A percentile compares a stretch with the other conserved stretches of the same genome.
Evolutionary conservation across 1,140 invertebrate species (phyloP).

Genomic region (Drosophila funebris): DNA sequence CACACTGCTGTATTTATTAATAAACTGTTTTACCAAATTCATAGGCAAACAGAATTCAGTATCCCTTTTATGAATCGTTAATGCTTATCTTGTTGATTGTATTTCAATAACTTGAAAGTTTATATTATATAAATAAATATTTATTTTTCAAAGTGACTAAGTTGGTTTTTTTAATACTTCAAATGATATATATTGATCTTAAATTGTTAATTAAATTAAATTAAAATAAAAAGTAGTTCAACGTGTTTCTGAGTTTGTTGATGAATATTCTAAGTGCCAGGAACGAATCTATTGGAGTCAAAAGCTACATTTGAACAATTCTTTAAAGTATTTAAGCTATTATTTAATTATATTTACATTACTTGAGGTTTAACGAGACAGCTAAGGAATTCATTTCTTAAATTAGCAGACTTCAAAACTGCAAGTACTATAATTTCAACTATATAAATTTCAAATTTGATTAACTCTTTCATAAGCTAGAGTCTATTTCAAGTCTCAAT

Average conservation of each 20-base stretch:
- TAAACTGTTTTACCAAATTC: too few relatives aligned
- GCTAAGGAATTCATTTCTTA: constrained; percentile 56
- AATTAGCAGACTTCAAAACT: constrained; percentile 16
- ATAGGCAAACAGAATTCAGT: too few relatives aligned
- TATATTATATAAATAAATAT: constrained; percentile 21
- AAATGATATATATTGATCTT: constrained; percentile 34
- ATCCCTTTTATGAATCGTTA: background rate
- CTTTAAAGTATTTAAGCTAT: background rate
- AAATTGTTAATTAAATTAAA: constrained; percentile 32
- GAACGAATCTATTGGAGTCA: constrained; percentile 47
- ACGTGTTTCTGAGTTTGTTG: constrained; percentile 37
- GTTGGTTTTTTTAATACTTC: constrained; percentile 55
- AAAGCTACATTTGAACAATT: constrained; percentile 23
- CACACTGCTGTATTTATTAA: too few relatives aligned
- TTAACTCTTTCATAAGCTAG: background rate
- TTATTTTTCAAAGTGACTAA: constrained; percentile 17
- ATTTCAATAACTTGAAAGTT: background rate
- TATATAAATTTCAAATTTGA: constrained; percentile 53
- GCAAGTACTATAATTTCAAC: constrained; percentile 21
- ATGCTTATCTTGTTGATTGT: too few relatives aligned
- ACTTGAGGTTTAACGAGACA: background rate
- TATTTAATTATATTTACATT: background rate
- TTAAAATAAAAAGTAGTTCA: constrained; percentile 26
- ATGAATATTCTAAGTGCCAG: constrained; percentile 54
- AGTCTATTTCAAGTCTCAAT: background rate